Evolutionary conservation across 2,113 vertebrate species (phyloP).

Genomic region (Lamprologus lemairii): DNA sequence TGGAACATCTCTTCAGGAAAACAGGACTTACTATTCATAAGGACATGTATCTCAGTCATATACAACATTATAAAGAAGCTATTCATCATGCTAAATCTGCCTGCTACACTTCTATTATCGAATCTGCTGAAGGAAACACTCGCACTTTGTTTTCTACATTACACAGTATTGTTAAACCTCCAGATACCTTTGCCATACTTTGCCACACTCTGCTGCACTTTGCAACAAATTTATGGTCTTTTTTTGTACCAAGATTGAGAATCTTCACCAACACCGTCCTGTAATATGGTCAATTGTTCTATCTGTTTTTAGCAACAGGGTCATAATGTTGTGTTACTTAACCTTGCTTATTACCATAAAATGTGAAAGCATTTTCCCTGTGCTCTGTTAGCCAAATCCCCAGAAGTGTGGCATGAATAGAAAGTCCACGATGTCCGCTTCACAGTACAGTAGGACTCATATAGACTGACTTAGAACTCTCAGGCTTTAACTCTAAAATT

Average conservation of each 20-base stretch:
- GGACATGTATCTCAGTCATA: neutral
- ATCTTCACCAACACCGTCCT: too few species aligned
- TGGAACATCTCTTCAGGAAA: neutral
- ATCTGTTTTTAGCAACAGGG: neutral
- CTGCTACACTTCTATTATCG: neutral
- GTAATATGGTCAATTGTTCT: too few species aligned
- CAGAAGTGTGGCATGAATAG: too few species aligned
- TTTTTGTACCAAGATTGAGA: too few species aligned
- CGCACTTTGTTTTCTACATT: neutral
- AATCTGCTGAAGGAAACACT: neutral
- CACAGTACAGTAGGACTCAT: too few species aligned
- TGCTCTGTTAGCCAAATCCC: too few species aligned
- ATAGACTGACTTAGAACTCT: accelerated
- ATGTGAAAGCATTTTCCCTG: neutral
- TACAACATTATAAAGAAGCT: neutral
- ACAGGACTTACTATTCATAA: neutral
- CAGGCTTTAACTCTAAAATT: too few species aligned
- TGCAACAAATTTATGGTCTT: accelerated
- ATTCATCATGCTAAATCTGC: neutral
- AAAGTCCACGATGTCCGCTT: too few species aligned
- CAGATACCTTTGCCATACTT: neutral
- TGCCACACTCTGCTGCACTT: too few species aligned
- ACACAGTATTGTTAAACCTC: neutral
- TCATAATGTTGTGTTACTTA: neutral
- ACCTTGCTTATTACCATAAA: neutral